Conservation (phyloP, 2,113 vertebrate genomes). For the Antennarius striatus region DNA sequence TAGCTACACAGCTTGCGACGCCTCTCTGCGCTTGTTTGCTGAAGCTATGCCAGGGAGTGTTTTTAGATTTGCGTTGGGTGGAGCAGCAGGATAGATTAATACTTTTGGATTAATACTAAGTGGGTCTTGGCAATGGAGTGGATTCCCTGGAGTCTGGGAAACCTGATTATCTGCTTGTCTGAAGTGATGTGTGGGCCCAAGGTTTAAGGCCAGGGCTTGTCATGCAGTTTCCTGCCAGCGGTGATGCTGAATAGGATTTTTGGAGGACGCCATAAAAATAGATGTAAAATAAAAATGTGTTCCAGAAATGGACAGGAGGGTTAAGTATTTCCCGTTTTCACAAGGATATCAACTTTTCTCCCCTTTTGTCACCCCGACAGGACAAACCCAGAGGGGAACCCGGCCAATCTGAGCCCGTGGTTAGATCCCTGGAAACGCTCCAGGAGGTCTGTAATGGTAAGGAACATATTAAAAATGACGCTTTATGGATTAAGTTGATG, state of each 20-base stretch:
- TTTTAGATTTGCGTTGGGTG: conserved; percentile 53
- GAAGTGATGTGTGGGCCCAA: conserved; percentile 57
- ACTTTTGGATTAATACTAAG: conserved; percentile 48
- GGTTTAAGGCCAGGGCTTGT: conserved; percentile 27
- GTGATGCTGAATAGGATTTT: conserved; percentile 7
- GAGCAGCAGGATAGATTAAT: conserved; percentile 49
- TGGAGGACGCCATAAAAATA: neutral
- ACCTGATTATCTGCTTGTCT: conserved; percentile 51
- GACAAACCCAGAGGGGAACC: conserved; percentile 66
- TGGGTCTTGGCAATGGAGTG: conserved; percentile 65
- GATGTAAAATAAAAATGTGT: too few species aligned
- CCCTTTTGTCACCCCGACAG: conserved; percentile 55
- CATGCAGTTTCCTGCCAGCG: conserved; percentile 20
- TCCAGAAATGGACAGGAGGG: neutral
- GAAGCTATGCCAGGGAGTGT: conserved; percentile 3
- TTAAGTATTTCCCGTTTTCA: conserved; percentile 17
- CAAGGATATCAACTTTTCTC: conserved; percentile 32
- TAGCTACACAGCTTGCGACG: neutral
- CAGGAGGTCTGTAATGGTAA: conserved; percentile 81
- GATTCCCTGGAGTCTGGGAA: conserved; percentile 37
- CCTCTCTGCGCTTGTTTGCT: neutral
- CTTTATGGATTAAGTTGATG: neutral
- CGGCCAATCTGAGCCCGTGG: conserved; percentile 60
- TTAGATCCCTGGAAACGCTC: conserved; percentile 80
- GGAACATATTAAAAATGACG: neutral